Evolutionary conservation across 2,113 vertebrate species (phyloP).

Genomic region (Gadus macrocephalus): DNA sequence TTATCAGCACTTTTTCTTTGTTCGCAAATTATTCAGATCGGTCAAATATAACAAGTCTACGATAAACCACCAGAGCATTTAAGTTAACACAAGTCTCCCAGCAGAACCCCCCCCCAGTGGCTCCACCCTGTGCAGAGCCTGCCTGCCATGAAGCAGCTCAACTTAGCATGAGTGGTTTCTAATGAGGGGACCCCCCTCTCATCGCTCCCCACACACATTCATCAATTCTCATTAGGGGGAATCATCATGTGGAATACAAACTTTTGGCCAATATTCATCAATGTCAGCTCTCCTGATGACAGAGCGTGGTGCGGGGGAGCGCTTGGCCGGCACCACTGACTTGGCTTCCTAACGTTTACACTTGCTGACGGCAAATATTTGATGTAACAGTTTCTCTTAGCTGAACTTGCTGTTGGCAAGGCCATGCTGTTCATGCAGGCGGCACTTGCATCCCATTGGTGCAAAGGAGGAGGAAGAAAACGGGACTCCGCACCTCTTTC

Average conservation of each 20-base stretch:
- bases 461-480: neutral
- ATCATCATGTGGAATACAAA: constrained; percentile 76
- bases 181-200: constrained; percentile 65
- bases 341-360: constrained; percentile 57
- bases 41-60: no score
- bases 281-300: constrained; percentile 68
- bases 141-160: constrained; percentile 56
- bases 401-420: constrained; percentile 34
- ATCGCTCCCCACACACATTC: constrained; percentile 60
- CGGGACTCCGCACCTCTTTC: no score
- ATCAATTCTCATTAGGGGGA: constrained; percentile 78
- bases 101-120: neutral
- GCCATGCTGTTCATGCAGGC: constrained; percentile 40
- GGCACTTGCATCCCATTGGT: constrained; percentile 29
- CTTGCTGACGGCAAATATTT: constrained; percentile 65
- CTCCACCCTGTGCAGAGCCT: constrained; percentile 12
- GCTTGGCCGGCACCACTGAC: constrained; percentile 61
- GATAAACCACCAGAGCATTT: constrained; percentile 37
- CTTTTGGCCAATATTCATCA: constrained; percentile 77
- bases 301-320: constrained; percentile 47
- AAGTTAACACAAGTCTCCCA: constrained; percentile 23
- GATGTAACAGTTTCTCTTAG: constrained; percentile 60
- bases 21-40: constrained; percentile 33
- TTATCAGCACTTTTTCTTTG: constrained; percentile 40
- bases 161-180: constrained; percentile 62